These are phyloP conservation scores for Aplysia californica DNA, from an alignment of 1,140 invertebrate species.

Conservation along the genomic window DNA sequence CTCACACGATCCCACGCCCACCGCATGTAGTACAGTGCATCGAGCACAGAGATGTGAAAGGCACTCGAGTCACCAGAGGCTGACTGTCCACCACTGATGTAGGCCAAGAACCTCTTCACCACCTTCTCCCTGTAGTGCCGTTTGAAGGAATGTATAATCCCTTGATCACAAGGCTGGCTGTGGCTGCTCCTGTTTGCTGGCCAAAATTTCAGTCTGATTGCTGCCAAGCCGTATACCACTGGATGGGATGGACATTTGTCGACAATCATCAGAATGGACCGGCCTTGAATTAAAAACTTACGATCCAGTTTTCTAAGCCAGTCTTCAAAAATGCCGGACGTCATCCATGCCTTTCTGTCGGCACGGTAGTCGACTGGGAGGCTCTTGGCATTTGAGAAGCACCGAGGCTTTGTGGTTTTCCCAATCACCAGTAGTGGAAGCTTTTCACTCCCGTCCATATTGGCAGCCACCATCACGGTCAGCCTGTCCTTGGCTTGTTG, in stretches of 20 bases:
- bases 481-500: conserved; percentile 38
- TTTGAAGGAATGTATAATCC: conserved; percentile 37
- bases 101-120: neutral
- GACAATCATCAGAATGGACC: conserved; percentile 40
- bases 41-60: neutral
- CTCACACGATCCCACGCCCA: neutral
- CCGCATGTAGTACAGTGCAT: neutral
- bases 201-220: conserved; percentile 65
- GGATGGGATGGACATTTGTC: conserved; percentile 48
- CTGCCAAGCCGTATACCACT: conserved; percentile 34
- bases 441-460: conserved; percentile 38
- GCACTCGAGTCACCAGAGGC: neutral
- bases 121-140: conserved; percentile 16
- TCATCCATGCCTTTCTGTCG: conserved; percentile 70
- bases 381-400: conserved; percentile 34
- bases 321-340: conserved; percentile 52
- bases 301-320: conserved; percentile 42
- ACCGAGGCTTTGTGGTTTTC: conserved; percentile 37
- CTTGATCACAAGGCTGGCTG: conserved; percentile 33
- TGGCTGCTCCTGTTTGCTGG: conserved; percentile 51
- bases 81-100: neutral
- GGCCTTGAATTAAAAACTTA: conserved; percentile 34
- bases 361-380: conserved; percentile 30
- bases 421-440: conserved; percentile 39
- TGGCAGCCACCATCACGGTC: conserved; percentile 37